A percentile compares a stretch with the other conserved stretches of the same genome.
Evolutionary conservation across 2,888 invertebrate genomes (phyloP).

Genomic region (Clusia tigrina): DNA sequence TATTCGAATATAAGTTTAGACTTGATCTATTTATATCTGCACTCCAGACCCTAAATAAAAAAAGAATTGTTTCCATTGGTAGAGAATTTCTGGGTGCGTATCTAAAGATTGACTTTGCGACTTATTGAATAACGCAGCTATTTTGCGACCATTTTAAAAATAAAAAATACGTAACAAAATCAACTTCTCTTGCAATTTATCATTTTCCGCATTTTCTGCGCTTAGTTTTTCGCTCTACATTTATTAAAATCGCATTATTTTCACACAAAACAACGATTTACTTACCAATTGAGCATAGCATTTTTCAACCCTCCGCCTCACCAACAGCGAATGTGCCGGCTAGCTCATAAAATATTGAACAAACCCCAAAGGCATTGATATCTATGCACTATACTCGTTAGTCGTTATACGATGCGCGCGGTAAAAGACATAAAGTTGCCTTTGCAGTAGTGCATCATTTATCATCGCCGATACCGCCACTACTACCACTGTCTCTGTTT

Average conservation of each 20-base stretch:
- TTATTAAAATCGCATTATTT: slow-evolving; percentile 37
- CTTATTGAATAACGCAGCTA: too few relatives aligned
- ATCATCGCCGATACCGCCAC: slow-evolving; percentile 29
- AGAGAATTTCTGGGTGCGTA: too few relatives aligned
- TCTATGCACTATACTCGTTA: neutral
- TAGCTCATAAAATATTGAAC: slow-evolving; percentile 36
- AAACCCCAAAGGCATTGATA: slow-evolving; percentile 29
- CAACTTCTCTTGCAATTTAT: slow-evolving; percentile 4
- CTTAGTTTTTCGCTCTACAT: slow-evolving; percentile 9
- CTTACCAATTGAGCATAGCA: slow-evolving; percentile 31
- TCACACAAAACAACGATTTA: slow-evolving; percentile 36
- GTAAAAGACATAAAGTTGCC: slow-evolving; percentile 35
- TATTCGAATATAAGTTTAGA: too few relatives aligned
- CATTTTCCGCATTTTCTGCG: neutral
- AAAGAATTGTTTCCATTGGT: too few relatives aligned
- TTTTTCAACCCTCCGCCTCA: neutral
- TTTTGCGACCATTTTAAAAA: too few relatives aligned
- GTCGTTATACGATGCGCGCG: neutral
- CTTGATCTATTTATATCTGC: too few relatives aligned
- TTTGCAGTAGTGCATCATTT: slow-evolving; percentile 37
- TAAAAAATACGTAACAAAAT: too few relatives aligned
- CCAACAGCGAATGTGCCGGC: neutral
- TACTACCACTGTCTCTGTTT: slow-evolving; percentile 8
- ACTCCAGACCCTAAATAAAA: too few relatives aligned
- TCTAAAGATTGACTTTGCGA: too few relatives aligned